Base-by-base conservation (phyloP, 2,888 invertebrate species). In the Barypeithes pellucidus region DNA sequence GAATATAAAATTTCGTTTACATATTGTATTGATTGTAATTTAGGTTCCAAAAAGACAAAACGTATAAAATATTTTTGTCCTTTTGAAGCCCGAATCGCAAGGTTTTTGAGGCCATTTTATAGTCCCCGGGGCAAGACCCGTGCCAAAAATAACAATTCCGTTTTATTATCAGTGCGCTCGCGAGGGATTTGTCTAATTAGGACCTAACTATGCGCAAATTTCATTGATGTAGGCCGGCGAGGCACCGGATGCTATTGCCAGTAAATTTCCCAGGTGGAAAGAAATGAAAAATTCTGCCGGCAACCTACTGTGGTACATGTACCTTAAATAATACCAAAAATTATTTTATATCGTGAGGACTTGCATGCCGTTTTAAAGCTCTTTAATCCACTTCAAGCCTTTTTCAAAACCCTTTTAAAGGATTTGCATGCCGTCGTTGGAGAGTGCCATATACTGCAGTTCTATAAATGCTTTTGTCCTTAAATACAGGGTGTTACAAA, bases 211-310 rank as follows among this genome's bases (percentile, higher is more conserved):
- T 68, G 72, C 66, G 68, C 75, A 72, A 75, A 75, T 72, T 75
- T 66, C 71, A 72, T 72, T 71, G 72, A 68, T 72, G 68, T 68
- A 65, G 63, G 59, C 59, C 63, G 57, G 33, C 54, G 63, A 63
- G 16, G 63, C 72, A 63, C 61, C 67, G 66, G 63, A 65, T 68
- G 60, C 45, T 63, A 62, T 72, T 57, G 75, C 67, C 62, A 43
- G 36, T 41, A 67, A 68, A 76, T 73, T 76, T 76, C 76, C 76
- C 76, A 76, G 68, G 76, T 76, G 76, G 68, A 68, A 71, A 67
- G 72, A 39, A 65, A 72, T 59, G 68, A 68, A 63, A 65, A 70
- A 70, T 39, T 57, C 66, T 54, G 52, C 50, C 41, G 24, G 52
- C 60, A 8, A 57, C 70, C 63, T 45, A 63, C 57, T 45, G 11